Conservation (phyloP, 2,113 vertebrate genomes). For the Perognathus longimembris region DNA sequence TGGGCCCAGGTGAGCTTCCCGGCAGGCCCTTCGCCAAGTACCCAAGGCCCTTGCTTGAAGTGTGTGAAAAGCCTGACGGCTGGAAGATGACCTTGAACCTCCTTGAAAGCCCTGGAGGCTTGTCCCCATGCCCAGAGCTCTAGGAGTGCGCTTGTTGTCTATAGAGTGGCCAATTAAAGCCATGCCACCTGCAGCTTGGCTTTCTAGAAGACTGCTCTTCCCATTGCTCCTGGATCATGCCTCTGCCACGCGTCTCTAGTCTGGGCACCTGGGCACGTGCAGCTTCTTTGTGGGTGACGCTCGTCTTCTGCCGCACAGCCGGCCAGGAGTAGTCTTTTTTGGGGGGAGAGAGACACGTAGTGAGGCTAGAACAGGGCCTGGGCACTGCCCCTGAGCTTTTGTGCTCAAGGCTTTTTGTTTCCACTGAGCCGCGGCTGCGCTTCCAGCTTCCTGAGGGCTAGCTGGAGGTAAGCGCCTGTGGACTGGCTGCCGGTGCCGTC, state of each 20-base stretch:
- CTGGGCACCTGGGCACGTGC: not conserved
- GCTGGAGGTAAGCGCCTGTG: no score
- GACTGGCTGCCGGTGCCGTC: no score
- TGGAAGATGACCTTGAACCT: not conserved
- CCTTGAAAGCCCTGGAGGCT: not conserved
- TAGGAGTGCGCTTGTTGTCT: not conserved
- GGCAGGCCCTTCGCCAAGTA: not conserved
- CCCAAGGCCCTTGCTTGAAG: not conserved
- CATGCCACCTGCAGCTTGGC: not conserved
- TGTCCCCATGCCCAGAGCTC: not conserved
- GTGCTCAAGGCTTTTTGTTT: no score
- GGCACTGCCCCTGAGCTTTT: no score
- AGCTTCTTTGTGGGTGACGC: not conserved
- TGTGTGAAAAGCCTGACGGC: not conserved
- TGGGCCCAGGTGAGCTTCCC: not conserved
- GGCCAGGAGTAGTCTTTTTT: no score
- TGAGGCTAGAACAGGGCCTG: no score
- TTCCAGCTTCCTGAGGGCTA: no score
- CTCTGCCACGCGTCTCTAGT: not conserved
- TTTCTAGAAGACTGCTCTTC: constrained; percentile 10
- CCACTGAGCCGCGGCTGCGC: no score
- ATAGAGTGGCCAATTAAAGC: not conserved
- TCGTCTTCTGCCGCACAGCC: not conserved
- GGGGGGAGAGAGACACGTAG: no score
- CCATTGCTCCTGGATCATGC: not conserved